A percentile compares a stretch with the other conserved stretches of the same genome.
Evolutionary conservation across 2,113 vertebrate species (phyloP).

Genomic region (Brachirus orientalis): DNA sequence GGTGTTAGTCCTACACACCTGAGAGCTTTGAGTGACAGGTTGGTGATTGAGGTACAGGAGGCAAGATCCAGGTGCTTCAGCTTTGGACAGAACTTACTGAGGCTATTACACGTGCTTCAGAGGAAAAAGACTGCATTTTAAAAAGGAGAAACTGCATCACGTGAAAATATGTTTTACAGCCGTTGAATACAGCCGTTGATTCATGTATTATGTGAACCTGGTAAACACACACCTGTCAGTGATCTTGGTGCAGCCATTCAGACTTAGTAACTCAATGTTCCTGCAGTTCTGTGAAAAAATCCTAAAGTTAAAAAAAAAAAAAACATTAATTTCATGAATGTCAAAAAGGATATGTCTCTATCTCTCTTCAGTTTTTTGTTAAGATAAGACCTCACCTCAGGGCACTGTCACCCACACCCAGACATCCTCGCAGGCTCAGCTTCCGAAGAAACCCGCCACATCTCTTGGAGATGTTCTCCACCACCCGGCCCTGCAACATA

Average conservation of each 20-base stretch:
- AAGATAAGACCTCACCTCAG: slow-evolving; percentile 83
- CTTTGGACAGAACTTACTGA: slow-evolving; percentile 99
- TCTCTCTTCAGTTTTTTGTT: background rate
- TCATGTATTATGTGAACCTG: background rate
- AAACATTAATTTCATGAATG: background rate
- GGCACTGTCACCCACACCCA: slow-evolving; percentile 95
- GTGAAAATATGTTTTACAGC: no score
- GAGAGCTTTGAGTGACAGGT: slow-evolving; percentile 97
- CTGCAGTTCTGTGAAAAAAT: slow-evolving; percentile 98
- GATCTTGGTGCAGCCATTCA: slow-evolving; percentile 99
- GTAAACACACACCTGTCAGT: slow-evolving; percentile 88
- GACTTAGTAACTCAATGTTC: slow-evolving; percentile 95
- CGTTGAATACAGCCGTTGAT: no score
- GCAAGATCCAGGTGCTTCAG: slow-evolving; percentile 96
- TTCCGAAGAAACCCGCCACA: slow-evolving; percentile 98
- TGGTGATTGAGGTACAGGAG: slow-evolving; percentile 98
- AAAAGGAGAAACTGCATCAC: background rate
- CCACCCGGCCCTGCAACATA: slow-evolving; percentile 90
- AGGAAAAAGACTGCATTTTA: slow-evolving; percentile 20
- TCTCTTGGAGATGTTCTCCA: slow-evolving; percentile 99
- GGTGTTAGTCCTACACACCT: slow-evolving; percentile 80
- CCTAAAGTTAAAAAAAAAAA: slow-evolving; percentile 76
- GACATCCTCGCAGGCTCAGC: slow-evolving; percentile 93
- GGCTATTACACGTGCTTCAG: slow-evolving; percentile 94
- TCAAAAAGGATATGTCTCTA: background rate